Evolutionary conservation across 2,888 invertebrate genomes (phyloP), one percentile per base, ranked within the genome.

Genomic region (Trissolcus brochymenae): DNA sequence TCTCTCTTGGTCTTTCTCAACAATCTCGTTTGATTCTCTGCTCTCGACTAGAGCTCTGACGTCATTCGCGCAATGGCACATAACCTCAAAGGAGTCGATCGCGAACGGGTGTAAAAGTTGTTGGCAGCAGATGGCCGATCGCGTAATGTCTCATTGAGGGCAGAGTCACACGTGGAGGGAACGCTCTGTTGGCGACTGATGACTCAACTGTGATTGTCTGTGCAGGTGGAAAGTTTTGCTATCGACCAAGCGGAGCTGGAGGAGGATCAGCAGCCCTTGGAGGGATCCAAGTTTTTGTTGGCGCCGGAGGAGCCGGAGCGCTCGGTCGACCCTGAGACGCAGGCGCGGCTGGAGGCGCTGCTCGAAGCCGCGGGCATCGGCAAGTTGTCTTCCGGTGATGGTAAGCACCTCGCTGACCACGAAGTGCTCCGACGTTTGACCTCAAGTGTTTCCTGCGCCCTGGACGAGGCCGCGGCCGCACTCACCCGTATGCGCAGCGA

Each of bases 401-500:
- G 94, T 87, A 95, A 94, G 90, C 93, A 95, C 90, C 92, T 96
- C 86, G 94, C 95, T 78, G 96, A 96, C 91, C 96, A 96, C 80
- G 96, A 96, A 57, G 95, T 96, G 84, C 92, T 97, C 83, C 92
- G 95, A 83, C 93, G 95, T 85, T 92, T 96, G 86, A 96, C 96
- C 83, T 95, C 96, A 64, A 96, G 96, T 84, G 95, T 95, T 82
- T 95, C 97, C 85, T 96, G 97, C 91, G 98, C 98, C 81, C 93
- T 98, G 87, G 98, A 98, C 92, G 98, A 98, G 91, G 98, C 98
- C 73, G 98, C 98, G 80, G 98, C 98, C 84, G 98, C 98, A 70
- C 92, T 98, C 82, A 98, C 97, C 83, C 95, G 97, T 89, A 98
- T 98, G 97, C 94, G 98, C 86, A 95, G 95, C 90, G 97, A 97